A percentile compares a stretch with the other conserved stretches of the same genome.
These are phyloP conservation scores for Pectinophora gossypiella DNA, from an alignment of 1,140 invertebrate species.

Conservation along the genomic window DNA sequence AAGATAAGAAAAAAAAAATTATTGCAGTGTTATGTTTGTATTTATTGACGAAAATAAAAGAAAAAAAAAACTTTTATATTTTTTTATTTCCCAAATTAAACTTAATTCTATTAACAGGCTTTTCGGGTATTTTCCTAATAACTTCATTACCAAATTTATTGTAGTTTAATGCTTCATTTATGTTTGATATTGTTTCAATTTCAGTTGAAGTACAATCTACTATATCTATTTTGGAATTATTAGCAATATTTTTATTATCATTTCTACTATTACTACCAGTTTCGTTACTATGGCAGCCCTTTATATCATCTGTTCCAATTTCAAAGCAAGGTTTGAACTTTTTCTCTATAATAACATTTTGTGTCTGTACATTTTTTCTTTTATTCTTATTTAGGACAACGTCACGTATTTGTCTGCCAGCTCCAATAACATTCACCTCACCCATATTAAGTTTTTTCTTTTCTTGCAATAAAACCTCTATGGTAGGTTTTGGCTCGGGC, in stretches of 20 bases:
- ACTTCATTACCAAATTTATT: constrained; percentile 52
- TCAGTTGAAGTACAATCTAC: constrained; percentile 50
- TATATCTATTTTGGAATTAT: constrained; percentile 26
- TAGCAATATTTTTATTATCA: constrained; percentile 7
- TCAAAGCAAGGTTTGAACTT: constrained; percentile 25
- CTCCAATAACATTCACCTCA: constrained; percentile 34
- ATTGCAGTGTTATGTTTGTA: no score
- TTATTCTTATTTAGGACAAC: constrained; percentile 11
- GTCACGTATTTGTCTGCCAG: constrained; percentile 16
- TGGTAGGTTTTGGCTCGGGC: neutral
- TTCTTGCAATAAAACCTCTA: neutral
- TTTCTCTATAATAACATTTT: constrained; percentile 14
- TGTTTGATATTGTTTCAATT: constrained; percentile 41
- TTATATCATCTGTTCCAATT: neutral
- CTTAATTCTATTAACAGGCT: constrained; percentile 52
- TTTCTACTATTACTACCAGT: constrained; percentile 12
- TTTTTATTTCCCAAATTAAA: constrained; percentile 50
- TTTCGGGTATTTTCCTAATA: constrained; percentile 35
- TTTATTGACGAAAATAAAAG: neutral
- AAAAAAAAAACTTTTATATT: constrained; percentile 9
- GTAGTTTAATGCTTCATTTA: constrained; percentile 54
- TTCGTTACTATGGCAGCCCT: neutral
- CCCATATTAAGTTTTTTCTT: constrained; percentile 50
- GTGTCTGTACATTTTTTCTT: constrained; percentile 11
- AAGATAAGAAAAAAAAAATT: no score